Percentiles rank a stretch among this genome's conserved stretches.
Conservation (phyloP, 2,888 invertebrate species). For the Netelia virgata region DNA sequence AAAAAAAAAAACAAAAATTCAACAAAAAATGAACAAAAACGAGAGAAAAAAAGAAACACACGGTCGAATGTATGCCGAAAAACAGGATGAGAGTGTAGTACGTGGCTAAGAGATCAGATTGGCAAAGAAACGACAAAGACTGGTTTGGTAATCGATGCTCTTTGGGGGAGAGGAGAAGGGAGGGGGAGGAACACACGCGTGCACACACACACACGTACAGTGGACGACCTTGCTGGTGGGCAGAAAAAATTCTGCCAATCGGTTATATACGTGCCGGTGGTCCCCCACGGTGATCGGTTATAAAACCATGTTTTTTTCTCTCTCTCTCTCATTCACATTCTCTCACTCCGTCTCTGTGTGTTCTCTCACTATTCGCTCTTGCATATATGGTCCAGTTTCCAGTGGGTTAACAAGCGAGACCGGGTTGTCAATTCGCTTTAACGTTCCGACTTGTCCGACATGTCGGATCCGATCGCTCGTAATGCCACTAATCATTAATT, state of each 20-base stretch:
- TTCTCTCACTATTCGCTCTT: conserved; percentile 11
- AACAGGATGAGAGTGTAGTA: conserved; percentile 36
- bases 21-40: background rate
- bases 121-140: conserved; percentile 54
- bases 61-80: conserved; percentile 16
- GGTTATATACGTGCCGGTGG: conserved; percentile 49
- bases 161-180: conserved; percentile 7
- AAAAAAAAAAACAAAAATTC: conserved; percentile 27
- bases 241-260: conserved; percentile 63
- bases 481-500: conserved; percentile 77
- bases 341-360: background rate
- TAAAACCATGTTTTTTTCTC: conserved; percentile 7
- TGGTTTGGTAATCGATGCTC: conserved; percentile 69
- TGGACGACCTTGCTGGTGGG: conserved; percentile 67
- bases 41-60: background rate
- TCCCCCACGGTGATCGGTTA: conserved; percentile 62
- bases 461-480: conserved; percentile 77
- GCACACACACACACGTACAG: conserved; percentile 42
- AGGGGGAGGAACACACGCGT: no score
- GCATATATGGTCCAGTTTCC: conserved; percentile 76
- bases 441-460: conserved; percentile 70
- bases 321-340: background rate
- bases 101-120: conserved; percentile 55
- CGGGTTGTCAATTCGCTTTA: conserved; percentile 78
- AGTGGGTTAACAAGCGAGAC: conserved; percentile 77